phyloP scores from a whole-genome alignment of 2,113 vertebrate species.

The Tetrao urogallus region DNA sequence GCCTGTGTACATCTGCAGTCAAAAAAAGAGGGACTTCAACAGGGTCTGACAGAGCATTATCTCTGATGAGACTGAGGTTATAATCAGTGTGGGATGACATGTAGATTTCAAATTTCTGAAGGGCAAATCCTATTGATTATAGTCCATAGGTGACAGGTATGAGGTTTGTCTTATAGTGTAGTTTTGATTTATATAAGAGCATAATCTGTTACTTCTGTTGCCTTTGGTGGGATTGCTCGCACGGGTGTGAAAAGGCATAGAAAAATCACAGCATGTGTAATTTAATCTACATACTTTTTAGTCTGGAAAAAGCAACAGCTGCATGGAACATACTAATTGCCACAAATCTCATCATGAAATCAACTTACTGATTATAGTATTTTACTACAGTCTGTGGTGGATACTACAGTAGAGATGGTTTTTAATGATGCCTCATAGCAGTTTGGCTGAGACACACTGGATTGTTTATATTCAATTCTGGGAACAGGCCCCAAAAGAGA shows the following conservation, averaged over 20 bases:
- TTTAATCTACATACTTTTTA: not conserved
- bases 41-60: not conserved
- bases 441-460: not conserved
- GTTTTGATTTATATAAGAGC: not conserved
- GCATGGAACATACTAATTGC: not conserved
- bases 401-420: not conserved
- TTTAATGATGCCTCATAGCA: not conserved
- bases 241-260: accelerated
- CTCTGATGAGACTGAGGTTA: not conserved
- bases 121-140: not conserved
- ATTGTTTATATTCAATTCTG: accelerated
- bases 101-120: not conserved
- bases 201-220: not conserved
- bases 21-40: not conserved
- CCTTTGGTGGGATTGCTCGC: not conserved
- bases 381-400: not conserved
- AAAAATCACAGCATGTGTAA: not conserved
- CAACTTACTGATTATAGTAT: not conserved
- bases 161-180: not conserved
- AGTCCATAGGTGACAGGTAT: not conserved
- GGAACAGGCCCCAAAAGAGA: not conserved
- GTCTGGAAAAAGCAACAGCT: not conserved
- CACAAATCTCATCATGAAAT: not conserved
- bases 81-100: not conserved
- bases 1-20: not conserved